These are phyloP conservation scores for Chymomyza costata DNA, from an alignment of 1,140 invertebrate species.

Conservation along the genomic window DNA sequence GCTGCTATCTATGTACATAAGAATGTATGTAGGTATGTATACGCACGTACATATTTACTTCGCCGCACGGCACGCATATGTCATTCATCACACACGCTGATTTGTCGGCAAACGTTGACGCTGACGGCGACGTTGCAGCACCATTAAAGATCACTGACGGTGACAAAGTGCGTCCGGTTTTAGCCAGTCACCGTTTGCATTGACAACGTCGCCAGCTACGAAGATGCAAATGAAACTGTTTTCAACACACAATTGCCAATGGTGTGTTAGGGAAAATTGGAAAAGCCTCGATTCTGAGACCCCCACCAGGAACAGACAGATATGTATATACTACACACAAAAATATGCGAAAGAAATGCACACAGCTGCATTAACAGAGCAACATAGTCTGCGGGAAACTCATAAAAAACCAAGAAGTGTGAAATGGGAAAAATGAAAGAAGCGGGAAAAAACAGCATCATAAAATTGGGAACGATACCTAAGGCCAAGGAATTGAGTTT, in stretches of 20 bases:
- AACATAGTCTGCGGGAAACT: slow-evolving; percentile 4
- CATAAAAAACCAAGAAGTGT: slow-evolving; percentile 45
- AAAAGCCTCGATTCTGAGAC: slow-evolving; percentile 4
- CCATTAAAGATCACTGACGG: slow-evolving; percentile 60
- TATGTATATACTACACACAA: too few relatives aligned
- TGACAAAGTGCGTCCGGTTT: slow-evolving; percentile 70
- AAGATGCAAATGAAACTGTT: slow-evolving; percentile 28
- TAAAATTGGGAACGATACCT: too few relatives aligned
- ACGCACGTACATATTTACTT: too few relatives aligned
- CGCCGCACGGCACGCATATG: too few relatives aligned
- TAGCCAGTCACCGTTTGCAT: too few relatives aligned
- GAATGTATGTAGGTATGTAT: neutral
- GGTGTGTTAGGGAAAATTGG: slow-evolving; percentile 16
- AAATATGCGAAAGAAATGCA: slow-evolving; percentile 35
- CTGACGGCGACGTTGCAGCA: slow-evolving; percentile 29
- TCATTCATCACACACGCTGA: slow-evolving; percentile 45
- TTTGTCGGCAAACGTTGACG: slow-evolving; percentile 11
- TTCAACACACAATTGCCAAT: slow-evolving; percentile 53
- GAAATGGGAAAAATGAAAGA: slow-evolving; percentile 31
- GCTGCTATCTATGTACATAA: slow-evolving; percentile 1
- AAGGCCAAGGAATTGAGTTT: too few relatives aligned
- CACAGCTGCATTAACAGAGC: slow-evolving; percentile 31
- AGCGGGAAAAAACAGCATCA: slow-evolving; percentile 15
- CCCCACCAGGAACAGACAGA: slow-evolving; percentile 19
- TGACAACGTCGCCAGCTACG: neutral